These are phyloP conservation scores for Nerophis lumbriciformis DNA, from an alignment of 2,113 vertebrate genomes.

Conservation along the genomic window DNA sequence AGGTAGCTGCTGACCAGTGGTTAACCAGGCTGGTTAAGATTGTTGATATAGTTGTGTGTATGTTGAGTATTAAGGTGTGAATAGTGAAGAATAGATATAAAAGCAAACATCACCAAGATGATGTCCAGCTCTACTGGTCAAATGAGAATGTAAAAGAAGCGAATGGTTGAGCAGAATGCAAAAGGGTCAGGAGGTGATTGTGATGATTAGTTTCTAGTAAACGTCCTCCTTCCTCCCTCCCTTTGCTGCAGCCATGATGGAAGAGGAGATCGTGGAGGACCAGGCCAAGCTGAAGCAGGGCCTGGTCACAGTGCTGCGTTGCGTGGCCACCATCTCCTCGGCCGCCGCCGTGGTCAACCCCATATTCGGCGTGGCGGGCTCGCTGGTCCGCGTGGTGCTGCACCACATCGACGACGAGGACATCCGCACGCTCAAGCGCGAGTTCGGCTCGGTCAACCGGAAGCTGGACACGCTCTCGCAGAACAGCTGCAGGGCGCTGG, in stretches of 20 bases:
- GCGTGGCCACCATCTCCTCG: slow-evolving; percentile 71
- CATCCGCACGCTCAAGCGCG: slow-evolving; percentile 67
- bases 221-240: neutral
- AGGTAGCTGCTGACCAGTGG: too few relatives aligned
- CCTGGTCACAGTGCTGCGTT: slow-evolving; percentile 68
- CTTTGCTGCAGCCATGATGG: slow-evolving; percentile 45
- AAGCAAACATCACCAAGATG: too few relatives aligned
- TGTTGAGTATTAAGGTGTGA: too few relatives aligned
- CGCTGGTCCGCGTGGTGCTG: slow-evolving; percentile 73
- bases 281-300: slow-evolving; percentile 70
- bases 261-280: slow-evolving; percentile 67
- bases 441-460: slow-evolving; percentile 65
- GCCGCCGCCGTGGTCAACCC: slow-evolving; percentile 73
- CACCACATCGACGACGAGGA: slow-evolving; percentile 74
- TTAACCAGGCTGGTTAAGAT: too few relatives aligned
- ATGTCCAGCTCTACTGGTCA: too few relatives aligned
- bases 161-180: too few relatives aligned
- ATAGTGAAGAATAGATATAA: too few relatives aligned
- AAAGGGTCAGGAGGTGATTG: too few relatives aligned
- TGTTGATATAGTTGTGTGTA: too few relatives aligned
- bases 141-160: too few relatives aligned
- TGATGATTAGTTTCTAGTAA: neutral
- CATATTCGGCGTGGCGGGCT: slow-evolving; percentile 73
- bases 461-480: slow-evolving; percentile 64
- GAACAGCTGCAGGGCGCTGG: slow-evolving; percentile 57